Percentiles rank a stretch among this genome's conserved stretches.
These are phyloP conservation scores for Otolemur crassicaudatus DNA, from an alignment of 2,797 vertebrate genomes.

Conservation along the genomic window DNA sequence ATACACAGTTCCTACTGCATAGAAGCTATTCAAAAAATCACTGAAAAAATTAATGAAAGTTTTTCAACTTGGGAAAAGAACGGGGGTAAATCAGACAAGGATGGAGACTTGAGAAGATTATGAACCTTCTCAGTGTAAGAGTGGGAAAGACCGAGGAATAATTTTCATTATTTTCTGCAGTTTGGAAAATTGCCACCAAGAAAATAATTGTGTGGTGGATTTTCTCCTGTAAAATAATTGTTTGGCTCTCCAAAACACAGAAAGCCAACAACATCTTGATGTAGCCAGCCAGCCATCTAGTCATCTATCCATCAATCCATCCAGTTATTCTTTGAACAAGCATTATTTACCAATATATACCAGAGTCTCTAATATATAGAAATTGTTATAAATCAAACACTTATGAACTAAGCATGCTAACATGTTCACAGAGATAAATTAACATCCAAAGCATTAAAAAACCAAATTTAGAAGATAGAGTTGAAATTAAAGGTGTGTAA, in stretches of 20 bases:
- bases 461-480: background rate
- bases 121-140: background rate
- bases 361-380: background rate
- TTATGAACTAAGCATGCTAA: background rate
- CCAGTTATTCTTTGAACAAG: background rate
- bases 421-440: background rate
- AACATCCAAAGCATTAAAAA: background rate
- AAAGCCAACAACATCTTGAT: conserved; percentile 51
- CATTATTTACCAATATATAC: background rate
- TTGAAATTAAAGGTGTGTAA: conserved; percentile 15
- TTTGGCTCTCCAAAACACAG: conserved; percentile 36
- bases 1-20: background rate
- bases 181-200: background rate
- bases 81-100: background rate
- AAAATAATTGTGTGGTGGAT: background rate
- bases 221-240: conserved; percentile 20
- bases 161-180: conserved; percentile 43
- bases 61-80: conserved; percentile 14
- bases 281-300: background rate
- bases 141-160: background rate
- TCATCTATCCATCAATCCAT: background rate
- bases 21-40: background rate
- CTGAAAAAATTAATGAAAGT: background rate
- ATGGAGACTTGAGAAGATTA: background rate
- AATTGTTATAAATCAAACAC: conserved; percentile 3